phyloP scores from a whole-genome alignment of 2,797 vertebrate species.

The Poliocrania exsul region DNA sequence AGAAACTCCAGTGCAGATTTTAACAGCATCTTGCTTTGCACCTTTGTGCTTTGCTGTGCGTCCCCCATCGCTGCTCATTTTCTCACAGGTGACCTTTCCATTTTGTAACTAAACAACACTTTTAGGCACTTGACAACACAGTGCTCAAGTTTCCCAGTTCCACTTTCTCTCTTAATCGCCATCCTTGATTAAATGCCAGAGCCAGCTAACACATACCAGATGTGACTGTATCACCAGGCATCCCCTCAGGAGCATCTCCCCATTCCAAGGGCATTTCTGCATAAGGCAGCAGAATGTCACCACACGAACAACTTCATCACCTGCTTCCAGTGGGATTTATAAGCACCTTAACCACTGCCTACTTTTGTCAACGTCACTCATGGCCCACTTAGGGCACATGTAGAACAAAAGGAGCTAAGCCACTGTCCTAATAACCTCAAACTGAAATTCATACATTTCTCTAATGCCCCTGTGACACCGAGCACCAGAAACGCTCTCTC shows the following conservation, averaged over 20 bases:
- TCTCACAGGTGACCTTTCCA: background rate
- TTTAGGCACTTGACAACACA: background rate
- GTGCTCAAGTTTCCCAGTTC: background rate
- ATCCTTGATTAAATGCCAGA: background rate
- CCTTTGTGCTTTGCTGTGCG: background rate
- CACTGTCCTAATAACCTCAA: background rate
- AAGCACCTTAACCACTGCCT: background rate
- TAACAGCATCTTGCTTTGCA: background rate
- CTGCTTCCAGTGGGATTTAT: background rate
- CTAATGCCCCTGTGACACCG: background rate
- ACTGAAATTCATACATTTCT: background rate
- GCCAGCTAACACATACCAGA: background rate
- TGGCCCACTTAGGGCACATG: rapidly evolving
- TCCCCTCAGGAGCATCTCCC: background rate
- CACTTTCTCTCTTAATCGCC: background rate
- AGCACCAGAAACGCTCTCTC: background rate
- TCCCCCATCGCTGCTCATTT: rapidly evolving
- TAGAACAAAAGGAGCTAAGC: background rate
- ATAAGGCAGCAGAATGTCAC: background rate
- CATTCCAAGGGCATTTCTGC: background rate
- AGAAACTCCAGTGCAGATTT: background rate
- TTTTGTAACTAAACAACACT: background rate
- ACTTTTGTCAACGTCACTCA: background rate
- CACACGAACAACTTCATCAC: background rate
- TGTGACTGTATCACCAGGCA: rapidly evolving